These are phyloP conservation scores for Daphoenositta chrysoptera DNA, from an alignment of 2,113 vertebrate genomes.

Conservation along the genomic window DNA sequence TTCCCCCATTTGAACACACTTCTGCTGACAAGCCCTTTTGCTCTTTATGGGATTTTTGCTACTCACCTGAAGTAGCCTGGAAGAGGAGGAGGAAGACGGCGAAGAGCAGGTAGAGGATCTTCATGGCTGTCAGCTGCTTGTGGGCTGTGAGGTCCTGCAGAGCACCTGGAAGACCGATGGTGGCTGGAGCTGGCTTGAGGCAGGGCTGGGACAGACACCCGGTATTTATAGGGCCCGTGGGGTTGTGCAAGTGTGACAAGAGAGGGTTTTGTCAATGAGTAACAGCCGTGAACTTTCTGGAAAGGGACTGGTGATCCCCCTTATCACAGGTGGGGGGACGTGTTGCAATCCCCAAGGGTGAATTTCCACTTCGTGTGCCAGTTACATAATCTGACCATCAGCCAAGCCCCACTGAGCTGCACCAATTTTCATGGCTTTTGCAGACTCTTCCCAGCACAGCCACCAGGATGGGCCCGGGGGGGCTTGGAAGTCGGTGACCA, in stretches of 20 bases:
- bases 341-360: slow-evolving; percentile 2
- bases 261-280: slow-evolving; percentile 38
- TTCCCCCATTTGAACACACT: not conserved
- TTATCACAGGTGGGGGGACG: not conserved
- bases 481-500: not conserved
- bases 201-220: not conserved
- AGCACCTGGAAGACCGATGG: accelerated
- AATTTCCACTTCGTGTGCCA: not conserved
- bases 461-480: not conserved
- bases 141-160: not conserved
- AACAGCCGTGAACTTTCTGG: not conserved
- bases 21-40: not conserved
- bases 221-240: not conserved
- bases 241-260: not conserved
- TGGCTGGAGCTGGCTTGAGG: not conserved
- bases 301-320: not conserved
- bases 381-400: not conserved
- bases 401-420: not conserved
- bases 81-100: slow-evolving; percentile 41
- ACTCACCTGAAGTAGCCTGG: slow-evolving; percentile 56
- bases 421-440: accelerated
- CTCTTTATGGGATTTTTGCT: not conserved
- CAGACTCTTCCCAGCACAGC: not conserved
- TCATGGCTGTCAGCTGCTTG: not conserved
- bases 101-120: slow-evolving; percentile 10